Conservation (phyloP, 2,888 invertebrate genomes). For the Phyto melanocephala region DNA sequence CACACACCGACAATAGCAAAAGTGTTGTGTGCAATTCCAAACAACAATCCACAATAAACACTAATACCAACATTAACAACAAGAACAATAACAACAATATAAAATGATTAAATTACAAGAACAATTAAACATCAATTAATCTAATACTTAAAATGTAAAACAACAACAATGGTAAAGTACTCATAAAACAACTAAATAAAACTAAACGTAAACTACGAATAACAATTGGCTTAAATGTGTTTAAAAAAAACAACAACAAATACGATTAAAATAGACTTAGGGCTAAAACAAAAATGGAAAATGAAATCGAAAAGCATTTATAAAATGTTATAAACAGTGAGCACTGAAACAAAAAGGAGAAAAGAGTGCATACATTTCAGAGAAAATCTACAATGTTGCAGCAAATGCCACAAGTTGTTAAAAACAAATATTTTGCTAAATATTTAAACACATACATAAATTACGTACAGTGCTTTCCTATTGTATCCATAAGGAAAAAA, state of each 20-base stretch:
- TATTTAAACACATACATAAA: neutral
- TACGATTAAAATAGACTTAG: conserved; percentile 26
- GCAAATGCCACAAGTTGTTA: conserved; percentile 6
- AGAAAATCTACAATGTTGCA: neutral
- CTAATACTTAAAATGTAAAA: neutral
- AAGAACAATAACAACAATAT: neutral
- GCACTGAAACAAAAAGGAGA: too few species aligned
- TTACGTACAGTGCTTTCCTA: too few species aligned
- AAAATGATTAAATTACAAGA: conserved; percentile 9
- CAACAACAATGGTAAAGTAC: neutral
- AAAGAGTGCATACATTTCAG: neutral
- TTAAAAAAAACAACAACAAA: conserved; percentile 9
- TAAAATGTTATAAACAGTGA: too few species aligned
- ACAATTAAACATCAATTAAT: conserved; percentile 29
- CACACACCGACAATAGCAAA: neutral
- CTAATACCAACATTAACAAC: too few species aligned
- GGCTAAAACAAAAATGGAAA: neutral
- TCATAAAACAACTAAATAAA: neutral
- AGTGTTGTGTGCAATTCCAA: neutral
- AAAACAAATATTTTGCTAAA: conserved; percentile 8
- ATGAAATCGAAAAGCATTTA: neutral
- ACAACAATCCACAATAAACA: too few species aligned
- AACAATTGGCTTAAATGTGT: conserved; percentile 38
- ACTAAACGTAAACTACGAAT: conserved; percentile 11
- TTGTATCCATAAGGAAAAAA: too few species aligned